phyloP scores from a whole-genome alignment of 2,797 vertebrate species.

The Urophycis tenuis region DNA sequence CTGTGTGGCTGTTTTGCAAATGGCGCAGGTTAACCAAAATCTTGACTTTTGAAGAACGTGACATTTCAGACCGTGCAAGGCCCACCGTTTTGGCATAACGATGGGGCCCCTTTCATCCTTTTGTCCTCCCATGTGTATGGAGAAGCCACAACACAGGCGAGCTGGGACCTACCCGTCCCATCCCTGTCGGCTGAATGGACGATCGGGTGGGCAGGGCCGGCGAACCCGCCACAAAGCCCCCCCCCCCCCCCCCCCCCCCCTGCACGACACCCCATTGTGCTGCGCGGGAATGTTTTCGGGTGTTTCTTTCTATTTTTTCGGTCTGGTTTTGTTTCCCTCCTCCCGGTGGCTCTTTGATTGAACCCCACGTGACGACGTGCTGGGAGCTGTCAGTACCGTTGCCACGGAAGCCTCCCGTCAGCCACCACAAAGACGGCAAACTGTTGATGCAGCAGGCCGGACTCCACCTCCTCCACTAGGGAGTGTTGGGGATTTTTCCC shows the following conservation, averaged over 20 bases:
- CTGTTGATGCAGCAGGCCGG: constrained; percentile 38
- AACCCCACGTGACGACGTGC: constrained; percentile 2
- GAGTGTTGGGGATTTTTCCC: constrained; percentile 20
- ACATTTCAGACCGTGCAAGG: constrained; percentile 9
- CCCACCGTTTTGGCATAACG: background rate
- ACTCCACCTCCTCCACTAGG: constrained; percentile 16
- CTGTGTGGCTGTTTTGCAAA: background rate
- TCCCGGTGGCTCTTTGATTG: background rate
- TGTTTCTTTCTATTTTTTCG: constrained; percentile 10
- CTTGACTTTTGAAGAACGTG: constrained; percentile 11
- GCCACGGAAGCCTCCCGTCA: constrained; percentile 30
- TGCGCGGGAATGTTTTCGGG: constrained; percentile 13
- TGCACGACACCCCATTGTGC: constrained; percentile 19
- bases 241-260: too few species aligned
- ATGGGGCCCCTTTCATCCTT: background rate
- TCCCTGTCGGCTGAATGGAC: background rate
- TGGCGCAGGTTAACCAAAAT: constrained; percentile 22
- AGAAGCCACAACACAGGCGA: background rate
- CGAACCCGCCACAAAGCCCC: constrained; percentile 28
- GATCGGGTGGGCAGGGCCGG: background rate
- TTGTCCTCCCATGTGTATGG: background rate
- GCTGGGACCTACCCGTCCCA: background rate
- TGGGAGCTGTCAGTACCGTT: constrained; percentile 14
- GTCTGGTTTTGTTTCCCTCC: background rate
- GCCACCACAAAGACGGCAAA: constrained; percentile 34